Percentiles rank a stretch among this genome's conserved stretches.
phyloP scores from a whole-genome alignment of 2,888 invertebrate genomes.

The Oeneis ivallda region DNA sequence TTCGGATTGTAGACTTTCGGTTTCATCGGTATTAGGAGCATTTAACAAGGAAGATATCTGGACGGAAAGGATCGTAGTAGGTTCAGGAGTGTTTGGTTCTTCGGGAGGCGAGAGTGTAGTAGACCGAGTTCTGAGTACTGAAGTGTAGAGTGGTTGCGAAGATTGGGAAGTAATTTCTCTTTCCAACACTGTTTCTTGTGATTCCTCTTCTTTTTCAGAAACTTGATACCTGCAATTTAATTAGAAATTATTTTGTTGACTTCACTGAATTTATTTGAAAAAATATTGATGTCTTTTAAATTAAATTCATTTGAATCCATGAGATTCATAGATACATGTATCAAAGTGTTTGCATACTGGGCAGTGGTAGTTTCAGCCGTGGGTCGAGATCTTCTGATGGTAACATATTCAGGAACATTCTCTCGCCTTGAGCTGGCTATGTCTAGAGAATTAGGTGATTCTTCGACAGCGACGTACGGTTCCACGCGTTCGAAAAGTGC shows the following conservation, averaged over 20 bases:
- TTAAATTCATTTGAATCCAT: no score
- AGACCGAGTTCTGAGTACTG: conserved; percentile 64
- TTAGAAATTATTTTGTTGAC: not conserved
- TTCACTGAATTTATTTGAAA: no score
- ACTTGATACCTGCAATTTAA: conserved; percentile 57
- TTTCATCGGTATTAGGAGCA: conserved; percentile 55
- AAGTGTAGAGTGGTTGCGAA: conserved; percentile 69
- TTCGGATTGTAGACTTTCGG: conserved; percentile 50
- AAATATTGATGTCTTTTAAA: no score
- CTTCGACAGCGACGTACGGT: conserved; percentile 57
- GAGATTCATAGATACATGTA: not conserved
- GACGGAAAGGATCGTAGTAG: conserved; percentile 70
- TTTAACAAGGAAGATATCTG: conserved; percentile 75
- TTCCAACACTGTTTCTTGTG: conserved; percentile 65
- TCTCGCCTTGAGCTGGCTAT: conserved; percentile 60
- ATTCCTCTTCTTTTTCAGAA: conserved; percentile 57
- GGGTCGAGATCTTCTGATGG: conserved; percentile 83
- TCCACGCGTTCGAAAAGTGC: conserved; percentile 70
- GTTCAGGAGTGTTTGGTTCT: conserved; percentile 55
- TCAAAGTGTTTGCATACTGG: conserved; percentile 61
- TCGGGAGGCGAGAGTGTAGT: conserved; percentile 55
- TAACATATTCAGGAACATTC: conserved; percentile 84
- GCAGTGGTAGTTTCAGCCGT: conserved; percentile 69
- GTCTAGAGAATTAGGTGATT: conserved; percentile 56
- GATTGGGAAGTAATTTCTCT: conserved; percentile 67